These are phyloP conservation scores for Epizoanthus ramosus DNA, from an alignment of 92 coral and sea anemone genomes.

Conservation along the genomic window DNA sequence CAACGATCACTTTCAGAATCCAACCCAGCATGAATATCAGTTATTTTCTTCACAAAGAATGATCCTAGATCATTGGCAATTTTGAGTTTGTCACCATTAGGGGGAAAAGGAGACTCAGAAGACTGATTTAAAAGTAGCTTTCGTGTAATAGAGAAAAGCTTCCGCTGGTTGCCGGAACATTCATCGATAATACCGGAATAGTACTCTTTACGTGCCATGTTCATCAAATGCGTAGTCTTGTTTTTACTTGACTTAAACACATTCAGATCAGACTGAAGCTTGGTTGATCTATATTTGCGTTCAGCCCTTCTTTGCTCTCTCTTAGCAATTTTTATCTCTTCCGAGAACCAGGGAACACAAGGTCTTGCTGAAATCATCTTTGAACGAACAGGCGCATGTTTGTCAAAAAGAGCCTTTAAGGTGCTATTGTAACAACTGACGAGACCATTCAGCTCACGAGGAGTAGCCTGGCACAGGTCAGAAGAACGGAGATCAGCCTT, in stretches of 20 bases:
- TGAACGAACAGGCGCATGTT: conserved; percentile 20
- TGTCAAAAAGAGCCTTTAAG: conserved; percentile 27
- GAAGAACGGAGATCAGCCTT: conserved; percentile 41
- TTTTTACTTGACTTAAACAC: neutral
- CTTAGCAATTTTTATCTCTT: too few species aligned
- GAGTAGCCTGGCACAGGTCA: conserved; percentile 34
- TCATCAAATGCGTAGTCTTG: neutral
- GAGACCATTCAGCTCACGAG: conserved; percentile 39
- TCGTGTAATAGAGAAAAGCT: conserved; percentile 38
- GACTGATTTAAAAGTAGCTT: conserved; percentile 28
- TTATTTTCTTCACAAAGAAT: conserved; percentile 43
- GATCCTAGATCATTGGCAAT: conserved; percentile 46
- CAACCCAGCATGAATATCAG: conserved; percentile 13
- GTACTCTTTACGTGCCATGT: conserved; percentile 16
- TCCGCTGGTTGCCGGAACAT: conserved; percentile 43
- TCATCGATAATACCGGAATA: conserved; percentile 34
- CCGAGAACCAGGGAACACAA: neutral
- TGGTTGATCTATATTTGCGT: too few species aligned
- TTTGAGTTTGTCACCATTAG: conserved; percentile 34
- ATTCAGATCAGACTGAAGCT: too few species aligned
- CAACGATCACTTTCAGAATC: conserved; percentile 33
- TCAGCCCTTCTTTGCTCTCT: too few species aligned
- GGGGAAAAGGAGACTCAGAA: conserved; percentile 39
- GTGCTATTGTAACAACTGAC: conserved; percentile 29
- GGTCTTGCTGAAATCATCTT: conserved; percentile 2